These are phyloP conservation scores for Plebejus anna DNA, from an alignment of 2,888 invertebrate genomes.

Conservation along the genomic window DNA sequence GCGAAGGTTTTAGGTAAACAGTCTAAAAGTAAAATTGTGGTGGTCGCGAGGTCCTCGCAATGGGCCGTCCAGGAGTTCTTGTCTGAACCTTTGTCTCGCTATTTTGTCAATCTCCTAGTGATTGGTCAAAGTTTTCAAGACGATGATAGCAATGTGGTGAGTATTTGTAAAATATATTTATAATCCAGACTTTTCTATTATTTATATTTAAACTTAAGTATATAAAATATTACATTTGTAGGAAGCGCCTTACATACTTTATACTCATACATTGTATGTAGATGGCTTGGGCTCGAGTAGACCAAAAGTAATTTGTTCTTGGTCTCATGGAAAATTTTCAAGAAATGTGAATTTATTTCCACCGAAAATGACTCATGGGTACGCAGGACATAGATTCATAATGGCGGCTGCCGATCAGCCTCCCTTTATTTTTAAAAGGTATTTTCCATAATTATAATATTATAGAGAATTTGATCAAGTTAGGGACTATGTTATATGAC, in stretches of 20 bases:
- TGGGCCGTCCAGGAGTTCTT: slow-evolving; percentile 88
- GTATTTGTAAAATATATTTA: slow-evolving; percentile 38
- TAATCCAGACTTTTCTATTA: too few species aligned
- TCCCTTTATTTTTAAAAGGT: slow-evolving; percentile 86
- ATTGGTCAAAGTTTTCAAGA: slow-evolving; percentile 83
- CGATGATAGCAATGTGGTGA: slow-evolving; percentile 66
- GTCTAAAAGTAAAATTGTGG: slow-evolving; percentile 81
- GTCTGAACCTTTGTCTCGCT: slow-evolving; percentile 79
- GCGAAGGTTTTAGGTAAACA: slow-evolving; percentile 82
- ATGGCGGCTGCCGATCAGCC: slow-evolving; percentile 86
- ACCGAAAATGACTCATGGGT: slow-evolving; percentile 82
- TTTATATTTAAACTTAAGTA: neutral
- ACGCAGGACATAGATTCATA: slow-evolving; percentile 86
- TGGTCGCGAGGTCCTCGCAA: slow-evolving; percentile 85
- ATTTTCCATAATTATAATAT: slow-evolving; percentile 29
- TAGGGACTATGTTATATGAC: too few species aligned
- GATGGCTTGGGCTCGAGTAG: slow-evolving; percentile 87
- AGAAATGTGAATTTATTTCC: slow-evolving; percentile 84
- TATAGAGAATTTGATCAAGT: too few species aligned
- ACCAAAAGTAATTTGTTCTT: slow-evolving; percentile 84
- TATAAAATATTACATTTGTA: slow-evolving; percentile 44
- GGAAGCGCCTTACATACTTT: slow-evolving; percentile 86
- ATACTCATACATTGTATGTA: slow-evolving; percentile 85
- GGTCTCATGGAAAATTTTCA: slow-evolving; percentile 83
- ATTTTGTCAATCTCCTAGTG: slow-evolving; percentile 85